Evolutionary conservation across 2,888 invertebrate species (phyloP).

Genomic region (Andrena hattorfiana): DNA sequence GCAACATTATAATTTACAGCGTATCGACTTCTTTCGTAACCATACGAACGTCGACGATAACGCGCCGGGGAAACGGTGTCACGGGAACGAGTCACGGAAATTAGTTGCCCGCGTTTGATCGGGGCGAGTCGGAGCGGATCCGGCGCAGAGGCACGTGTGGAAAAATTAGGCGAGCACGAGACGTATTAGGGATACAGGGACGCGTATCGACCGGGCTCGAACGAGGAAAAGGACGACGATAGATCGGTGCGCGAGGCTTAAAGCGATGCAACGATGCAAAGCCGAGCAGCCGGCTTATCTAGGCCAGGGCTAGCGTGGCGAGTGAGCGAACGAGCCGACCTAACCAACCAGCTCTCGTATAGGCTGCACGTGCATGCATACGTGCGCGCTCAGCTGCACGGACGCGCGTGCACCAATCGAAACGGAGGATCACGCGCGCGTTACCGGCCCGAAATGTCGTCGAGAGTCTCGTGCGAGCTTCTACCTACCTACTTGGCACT

Average conservation of each 20-base stretch:
- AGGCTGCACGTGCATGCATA: slow-evolving; percentile 47
- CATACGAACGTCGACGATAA: slow-evolving; percentile 36
- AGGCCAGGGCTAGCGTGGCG: slow-evolving; percentile 84
- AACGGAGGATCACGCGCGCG: slow-evolving; percentile 7
- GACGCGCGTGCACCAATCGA: slow-evolving; percentile 25
- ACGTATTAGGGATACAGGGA: slow-evolving; percentile 39
- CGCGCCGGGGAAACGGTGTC: slow-evolving; percentile 48
- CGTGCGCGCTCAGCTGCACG: slow-evolving; percentile 18
- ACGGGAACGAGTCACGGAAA: slow-evolving; percentile 60
- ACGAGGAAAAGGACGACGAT: slow-evolving; percentile 39
- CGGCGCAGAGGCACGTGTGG: not conserved
- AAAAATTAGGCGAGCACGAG: slow-evolving; percentile 23
- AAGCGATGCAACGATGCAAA: slow-evolving; percentile 76
- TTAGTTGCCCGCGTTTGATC: slow-evolving; percentile 18
- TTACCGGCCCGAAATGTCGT: slow-evolving; percentile 47
- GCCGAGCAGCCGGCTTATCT: slow-evolving; percentile 80
- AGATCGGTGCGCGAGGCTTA: slow-evolving; percentile 47
- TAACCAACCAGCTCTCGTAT: slow-evolving; percentile 42
- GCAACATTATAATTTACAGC: slow-evolving; percentile 26
- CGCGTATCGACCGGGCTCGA: slow-evolving; percentile 3
- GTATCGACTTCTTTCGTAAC: slow-evolving; percentile 52
- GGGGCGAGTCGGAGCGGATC: not conserved
- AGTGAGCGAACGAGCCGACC: slow-evolving; percentile 58
- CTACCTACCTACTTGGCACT: slow-evolving; percentile 73
- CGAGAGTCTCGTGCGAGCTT: slow-evolving; percentile 60